A percentile compares a stretch with the other conserved stretches of the same genome.
Evolutionary conservation across 2,797 vertebrate genomes (phyloP).

Genomic region (Aplochiton taeniatus): DNA sequence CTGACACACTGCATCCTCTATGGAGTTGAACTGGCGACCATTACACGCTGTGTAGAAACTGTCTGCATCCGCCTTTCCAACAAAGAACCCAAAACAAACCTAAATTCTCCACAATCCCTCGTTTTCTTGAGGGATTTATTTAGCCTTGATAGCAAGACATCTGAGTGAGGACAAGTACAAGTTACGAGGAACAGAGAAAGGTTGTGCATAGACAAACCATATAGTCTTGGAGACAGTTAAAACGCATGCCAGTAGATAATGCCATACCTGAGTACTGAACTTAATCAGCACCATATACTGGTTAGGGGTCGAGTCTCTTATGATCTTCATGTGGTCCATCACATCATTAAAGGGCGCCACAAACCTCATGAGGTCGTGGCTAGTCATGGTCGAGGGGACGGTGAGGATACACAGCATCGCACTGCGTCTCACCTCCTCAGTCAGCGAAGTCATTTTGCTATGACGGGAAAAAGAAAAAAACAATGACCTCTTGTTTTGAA

Average conservation of each 20-base stretch:
- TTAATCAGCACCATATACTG: constrained; percentile 98
- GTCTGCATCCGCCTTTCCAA: constrained; percentile 86
- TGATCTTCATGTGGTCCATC: constrained; percentile 99
- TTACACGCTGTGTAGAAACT: constrained; percentile 94
- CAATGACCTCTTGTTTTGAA: fast-evolving
- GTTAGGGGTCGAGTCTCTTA: constrained; percentile 95
- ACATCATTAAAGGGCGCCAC: constrained; percentile 94
- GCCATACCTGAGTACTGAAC: constrained; percentile 86
- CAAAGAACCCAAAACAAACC: not conserved
- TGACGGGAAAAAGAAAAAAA: not conserved
- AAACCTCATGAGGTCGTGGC: constrained; percentile 98
- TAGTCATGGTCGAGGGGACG: constrained; percentile 95
- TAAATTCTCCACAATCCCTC: too few species aligned
- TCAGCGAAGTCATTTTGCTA: constrained; percentile 97
- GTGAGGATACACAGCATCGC: constrained; percentile 97
- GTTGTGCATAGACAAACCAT: not conserved
- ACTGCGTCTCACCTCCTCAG: constrained; percentile 89
- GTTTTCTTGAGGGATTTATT: too few species aligned
- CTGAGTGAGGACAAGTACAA: too few species aligned
- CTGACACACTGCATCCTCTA: constrained; percentile 96
- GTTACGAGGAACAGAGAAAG: too few species aligned
- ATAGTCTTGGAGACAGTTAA: not conserved
- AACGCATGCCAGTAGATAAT: not conserved
- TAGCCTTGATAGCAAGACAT: too few species aligned
- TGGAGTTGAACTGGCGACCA: constrained; percentile 94